These are phyloP conservation scores for Holacanthella duospinosa DNA, from an alignment of 2,888 invertebrate genomes.

Conservation along the genomic window DNA sequence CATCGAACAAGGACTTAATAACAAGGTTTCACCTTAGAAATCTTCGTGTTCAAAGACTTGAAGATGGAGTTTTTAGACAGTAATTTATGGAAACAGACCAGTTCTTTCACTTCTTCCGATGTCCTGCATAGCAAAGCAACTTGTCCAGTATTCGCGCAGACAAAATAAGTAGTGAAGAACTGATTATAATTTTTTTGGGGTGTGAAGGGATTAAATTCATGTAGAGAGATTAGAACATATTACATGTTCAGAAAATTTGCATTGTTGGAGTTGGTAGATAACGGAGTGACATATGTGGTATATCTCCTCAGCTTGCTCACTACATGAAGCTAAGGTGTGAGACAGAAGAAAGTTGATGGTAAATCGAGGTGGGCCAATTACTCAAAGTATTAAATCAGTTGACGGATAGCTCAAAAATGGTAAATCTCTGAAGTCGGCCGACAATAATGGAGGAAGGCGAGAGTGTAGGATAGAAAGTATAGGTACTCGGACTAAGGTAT, in stretches of 20 bases:
- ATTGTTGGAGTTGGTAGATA: background rate
- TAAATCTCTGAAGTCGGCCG: background rate
- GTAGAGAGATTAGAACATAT: background rate
- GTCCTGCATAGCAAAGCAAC: too few species aligned
- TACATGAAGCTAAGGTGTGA: background rate
- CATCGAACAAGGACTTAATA: too few species aligned
- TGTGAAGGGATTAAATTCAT: background rate
- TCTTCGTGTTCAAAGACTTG: too few species aligned
- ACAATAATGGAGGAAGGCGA: too few species aligned
- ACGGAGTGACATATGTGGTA: background rate
- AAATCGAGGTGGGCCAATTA: conserved; percentile 25
- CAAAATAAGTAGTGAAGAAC: too few species aligned
- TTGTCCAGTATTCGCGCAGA: too few species aligned
- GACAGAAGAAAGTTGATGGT: conserved; percentile 4
- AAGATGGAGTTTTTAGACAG: background rate
- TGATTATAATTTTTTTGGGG: too few species aligned
- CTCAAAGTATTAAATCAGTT: conserved; percentile 27
- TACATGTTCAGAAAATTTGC: background rate
- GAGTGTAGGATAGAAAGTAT: background rate
- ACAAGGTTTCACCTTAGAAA: too few species aligned
- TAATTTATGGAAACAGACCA: background rate
- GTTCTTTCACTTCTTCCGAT: too few species aligned
- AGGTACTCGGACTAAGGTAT: background rate
- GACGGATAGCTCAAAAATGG: conserved; percentile 11
- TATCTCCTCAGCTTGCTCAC: background rate